phyloP scores from a whole-genome alignment of 2,113 vertebrate genomes.

The Syrmaticus mikado region DNA sequence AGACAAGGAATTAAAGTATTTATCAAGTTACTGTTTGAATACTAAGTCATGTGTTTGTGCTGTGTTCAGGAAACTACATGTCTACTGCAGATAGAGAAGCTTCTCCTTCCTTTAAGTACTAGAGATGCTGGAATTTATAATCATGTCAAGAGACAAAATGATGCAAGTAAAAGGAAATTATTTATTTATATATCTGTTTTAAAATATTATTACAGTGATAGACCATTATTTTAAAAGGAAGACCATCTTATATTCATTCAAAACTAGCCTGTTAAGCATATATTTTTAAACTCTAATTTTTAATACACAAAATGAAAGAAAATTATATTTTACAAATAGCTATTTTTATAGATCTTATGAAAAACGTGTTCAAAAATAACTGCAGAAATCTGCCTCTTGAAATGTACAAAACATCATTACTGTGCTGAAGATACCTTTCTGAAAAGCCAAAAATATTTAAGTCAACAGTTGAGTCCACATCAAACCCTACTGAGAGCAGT shows the following conservation, averaged over 20 bases:
- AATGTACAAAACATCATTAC: slow-evolving; percentile 74
- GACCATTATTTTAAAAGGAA: slow-evolving; percentile 71
- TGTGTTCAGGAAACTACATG: neutral
- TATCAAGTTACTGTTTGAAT: neutral
- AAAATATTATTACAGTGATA: slow-evolving; percentile 70
- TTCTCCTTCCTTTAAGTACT: neutral
- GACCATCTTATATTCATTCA: slow-evolving; percentile 73
- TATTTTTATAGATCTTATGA: slow-evolving; percentile 64
- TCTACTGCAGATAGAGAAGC: neutral
- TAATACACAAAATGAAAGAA: slow-evolving; percentile 73
- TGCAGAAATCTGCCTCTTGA: slow-evolving; percentile 74
- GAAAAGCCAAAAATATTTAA: slow-evolving; percentile 64
- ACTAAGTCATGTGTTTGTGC: neutral
- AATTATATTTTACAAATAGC: slow-evolving; percentile 75
- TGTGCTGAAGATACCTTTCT: slow-evolving; percentile 54
- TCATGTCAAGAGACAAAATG: slow-evolving; percentile 11
- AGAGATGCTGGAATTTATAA: neutral
- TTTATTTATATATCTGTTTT: slow-evolving; percentile 72
- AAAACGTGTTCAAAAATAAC: slow-evolving; percentile 78
- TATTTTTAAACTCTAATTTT: slow-evolving; percentile 76
- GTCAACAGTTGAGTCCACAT: slow-evolving; percentile 34
- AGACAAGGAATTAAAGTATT: neutral
- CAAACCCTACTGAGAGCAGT: slow-evolving; percentile 69
- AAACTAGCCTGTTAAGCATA: slow-evolving; percentile 75
- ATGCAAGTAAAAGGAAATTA: slow-evolving; percentile 63